Evolutionary conservation across 2,797 vertebrate species (phyloP).

Genomic region (Chlorospingus flavigularis): DNA sequence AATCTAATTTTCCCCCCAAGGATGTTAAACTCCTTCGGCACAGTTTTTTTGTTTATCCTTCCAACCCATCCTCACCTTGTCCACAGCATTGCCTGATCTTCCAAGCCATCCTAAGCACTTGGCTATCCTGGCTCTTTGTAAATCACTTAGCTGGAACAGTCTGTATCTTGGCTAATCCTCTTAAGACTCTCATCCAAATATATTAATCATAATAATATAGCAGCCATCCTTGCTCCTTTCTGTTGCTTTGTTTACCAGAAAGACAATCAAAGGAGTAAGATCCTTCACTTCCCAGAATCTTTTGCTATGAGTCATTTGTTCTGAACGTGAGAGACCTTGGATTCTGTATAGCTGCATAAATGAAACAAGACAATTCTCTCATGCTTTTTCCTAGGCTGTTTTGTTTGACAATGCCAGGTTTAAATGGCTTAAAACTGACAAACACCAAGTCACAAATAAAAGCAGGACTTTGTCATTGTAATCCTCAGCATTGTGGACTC

Average conservation of each 20-base stretch:
- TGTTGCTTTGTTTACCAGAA: not conserved
- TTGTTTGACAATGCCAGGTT: not conserved
- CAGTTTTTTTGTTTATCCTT: not conserved
- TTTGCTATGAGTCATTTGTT: not conserved
- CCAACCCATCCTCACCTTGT: not conserved
- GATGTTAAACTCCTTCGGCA: not conserved
- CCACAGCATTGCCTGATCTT: not conserved
- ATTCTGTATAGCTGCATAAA: not conserved
- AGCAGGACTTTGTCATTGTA: not conserved
- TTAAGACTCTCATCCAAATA: not conserved
- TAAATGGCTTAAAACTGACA: not conserved
- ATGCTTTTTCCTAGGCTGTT: not conserved
- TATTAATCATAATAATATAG: not conserved
- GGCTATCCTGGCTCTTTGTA: not conserved
- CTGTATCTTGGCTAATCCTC: not conserved
- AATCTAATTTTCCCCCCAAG: not conserved
- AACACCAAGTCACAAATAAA: not conserved
- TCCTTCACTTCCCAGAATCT: not conserved
- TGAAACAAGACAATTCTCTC: not conserved
- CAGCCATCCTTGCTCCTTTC: not conserved
- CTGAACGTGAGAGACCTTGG: not conserved
- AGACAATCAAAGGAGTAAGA: not conserved
- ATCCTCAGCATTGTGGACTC: not conserved
- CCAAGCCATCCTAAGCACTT: not conserved
- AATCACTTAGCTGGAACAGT: not conserved